These are phyloP conservation scores for Rattus rattus DNA, from an alignment of 2,113 vertebrate genomes.

Conservation along the genomic window DNA sequence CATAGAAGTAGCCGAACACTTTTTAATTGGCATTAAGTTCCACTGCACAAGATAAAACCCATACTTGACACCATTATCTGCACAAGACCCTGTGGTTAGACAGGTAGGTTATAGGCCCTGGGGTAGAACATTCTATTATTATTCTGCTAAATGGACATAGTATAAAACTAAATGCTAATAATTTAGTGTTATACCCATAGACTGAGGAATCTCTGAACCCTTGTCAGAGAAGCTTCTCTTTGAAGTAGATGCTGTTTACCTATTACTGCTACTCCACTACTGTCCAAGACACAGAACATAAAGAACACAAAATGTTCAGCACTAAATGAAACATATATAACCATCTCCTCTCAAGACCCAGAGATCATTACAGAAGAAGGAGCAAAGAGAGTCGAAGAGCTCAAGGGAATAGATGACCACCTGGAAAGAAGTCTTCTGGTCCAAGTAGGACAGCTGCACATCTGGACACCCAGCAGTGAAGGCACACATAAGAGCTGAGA, in stretches of 20 bases:
- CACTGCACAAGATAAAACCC: not conserved
- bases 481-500: not conserved
- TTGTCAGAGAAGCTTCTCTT: not conserved
- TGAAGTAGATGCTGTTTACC: not conserved
- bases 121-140: no score
- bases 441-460: not conserved
- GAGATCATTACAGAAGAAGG: not conserved
- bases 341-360: not conserved
- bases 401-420: not conserved
- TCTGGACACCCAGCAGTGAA: not conserved
- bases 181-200: not conserved
- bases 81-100: not conserved
- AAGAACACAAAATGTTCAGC: not conserved
- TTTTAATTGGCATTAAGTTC: not conserved
- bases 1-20: not conserved
- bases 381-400: not conserved
- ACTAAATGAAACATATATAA: not conserved
- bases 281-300: not conserved
- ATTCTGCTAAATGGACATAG: not conserved
- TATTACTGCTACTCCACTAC: not conserved
- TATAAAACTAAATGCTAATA: not conserved
- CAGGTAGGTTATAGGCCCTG: not conserved
- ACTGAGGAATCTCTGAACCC: not conserved
- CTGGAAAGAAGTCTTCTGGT: not conserved
- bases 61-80: not conserved